These are phyloP conservation scores for Trachelus stipa DNA, from an alignment of 2,888 invertebrate genomes.

Conservation along the genomic window DNA sequence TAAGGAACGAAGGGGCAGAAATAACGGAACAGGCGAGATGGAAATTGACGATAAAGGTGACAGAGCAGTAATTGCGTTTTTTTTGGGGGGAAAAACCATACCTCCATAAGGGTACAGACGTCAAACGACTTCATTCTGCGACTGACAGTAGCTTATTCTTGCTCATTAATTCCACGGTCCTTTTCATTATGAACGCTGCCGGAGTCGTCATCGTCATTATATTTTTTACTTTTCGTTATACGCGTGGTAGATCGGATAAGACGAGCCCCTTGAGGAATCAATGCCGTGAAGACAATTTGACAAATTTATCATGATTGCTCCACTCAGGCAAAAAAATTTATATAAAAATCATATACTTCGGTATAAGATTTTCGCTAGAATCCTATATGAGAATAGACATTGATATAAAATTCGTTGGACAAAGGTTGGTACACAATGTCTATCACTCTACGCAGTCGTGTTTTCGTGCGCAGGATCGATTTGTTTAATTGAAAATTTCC, in stretches of 20 bases:
- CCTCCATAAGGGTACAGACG: background rate
- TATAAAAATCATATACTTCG: too few species aligned
- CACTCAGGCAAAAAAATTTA: background rate
- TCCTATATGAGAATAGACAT: too few species aligned
- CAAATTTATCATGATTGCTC: background rate
- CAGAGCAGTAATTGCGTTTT: background rate
- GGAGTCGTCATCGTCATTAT: background rate
- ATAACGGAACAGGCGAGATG: background rate
- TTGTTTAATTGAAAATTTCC: too few species aligned
- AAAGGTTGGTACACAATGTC: too few species aligned
- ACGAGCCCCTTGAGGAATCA: background rate
- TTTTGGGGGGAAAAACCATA: too few species aligned
- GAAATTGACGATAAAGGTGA: background rate
- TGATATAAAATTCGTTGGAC: too few species aligned
- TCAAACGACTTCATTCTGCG: background rate
- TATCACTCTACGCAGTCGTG: too few species aligned
- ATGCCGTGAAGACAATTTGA: background rate
- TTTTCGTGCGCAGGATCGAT: too few species aligned
- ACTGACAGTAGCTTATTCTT: background rate
- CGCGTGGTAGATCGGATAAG: background rate
- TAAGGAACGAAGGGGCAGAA: background rate
- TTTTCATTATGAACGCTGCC: background rate
- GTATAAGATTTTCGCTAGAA: too few species aligned
- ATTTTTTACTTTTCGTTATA: background rate
- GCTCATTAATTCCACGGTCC: background rate